phyloP scores from a whole-genome alignment of 1,140 invertebrate species.

The Steinernema khuongi region DNA sequence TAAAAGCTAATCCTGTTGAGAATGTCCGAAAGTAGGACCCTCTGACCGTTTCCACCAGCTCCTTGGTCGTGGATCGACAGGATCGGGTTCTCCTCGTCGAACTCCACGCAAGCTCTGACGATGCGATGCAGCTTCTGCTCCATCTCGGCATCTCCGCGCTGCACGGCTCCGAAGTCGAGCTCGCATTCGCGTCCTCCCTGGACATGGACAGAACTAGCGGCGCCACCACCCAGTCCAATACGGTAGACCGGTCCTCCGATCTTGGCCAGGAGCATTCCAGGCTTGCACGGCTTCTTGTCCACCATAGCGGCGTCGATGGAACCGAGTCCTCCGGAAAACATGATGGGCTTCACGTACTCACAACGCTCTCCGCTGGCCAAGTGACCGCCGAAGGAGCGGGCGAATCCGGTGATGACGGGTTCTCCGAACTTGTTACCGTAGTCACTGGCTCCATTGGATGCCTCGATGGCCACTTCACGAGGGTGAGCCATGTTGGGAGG shows the following conservation, averaged over 20 bases:
- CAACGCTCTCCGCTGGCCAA: constrained; percentile 65
- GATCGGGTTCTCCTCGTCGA: constrained; percentile 74
- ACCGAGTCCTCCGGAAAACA: constrained; percentile 94
- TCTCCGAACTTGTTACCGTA: constrained; percentile 98
- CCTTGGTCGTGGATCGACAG: constrained; percentile 90
- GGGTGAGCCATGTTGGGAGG: constrained; percentile 83
- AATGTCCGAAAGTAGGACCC: no score
- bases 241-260: constrained; percentile 91
- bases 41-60: constrained; percentile 84
- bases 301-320: constrained; percentile 65
- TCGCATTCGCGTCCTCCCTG: constrained; percentile 73
- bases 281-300: constrained; percentile 30
- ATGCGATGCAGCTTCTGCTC: constrained; percentile 91
- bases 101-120: constrained; percentile 81
- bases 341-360: constrained; percentile 95
- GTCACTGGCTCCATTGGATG: constrained; percentile 93
- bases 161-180: constrained; percentile 89
- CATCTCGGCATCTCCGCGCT: constrained; percentile 96
- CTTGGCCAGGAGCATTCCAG: constrained; percentile 71
- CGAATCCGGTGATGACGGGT: constrained; percentile 83
- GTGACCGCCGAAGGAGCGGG: constrained; percentile 74
- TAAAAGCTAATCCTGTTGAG: constrained; percentile 52
- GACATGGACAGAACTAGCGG: constrained; percentile 83
- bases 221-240: constrained; percentile 92
- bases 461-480: constrained; percentile 80